Evolutionary conservation across 1,140 invertebrate species (phyloP).

Genomic region (Drosophila trapezifrons): DNA sequence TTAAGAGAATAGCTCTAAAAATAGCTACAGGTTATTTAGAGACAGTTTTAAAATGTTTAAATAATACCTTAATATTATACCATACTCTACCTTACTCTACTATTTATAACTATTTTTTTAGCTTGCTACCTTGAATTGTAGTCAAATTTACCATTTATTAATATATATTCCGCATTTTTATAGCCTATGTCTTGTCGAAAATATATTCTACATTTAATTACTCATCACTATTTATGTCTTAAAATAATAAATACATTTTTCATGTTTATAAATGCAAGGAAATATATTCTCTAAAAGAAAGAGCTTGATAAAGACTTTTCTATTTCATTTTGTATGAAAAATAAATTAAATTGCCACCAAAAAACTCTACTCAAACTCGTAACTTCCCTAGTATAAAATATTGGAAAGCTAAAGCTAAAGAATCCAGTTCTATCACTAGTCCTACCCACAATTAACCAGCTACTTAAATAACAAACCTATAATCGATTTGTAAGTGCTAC

Average conservation of each 20-base stretch:
- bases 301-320: too few relatives aligned
- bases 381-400: too few relatives aligned
- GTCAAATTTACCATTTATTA: too few relatives aligned
- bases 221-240: neutral
- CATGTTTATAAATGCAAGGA: too few relatives aligned
- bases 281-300: neutral
- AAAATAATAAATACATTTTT: neutral
- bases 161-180: too few relatives aligned
- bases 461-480: too few relatives aligned
- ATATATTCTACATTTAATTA: neutral
- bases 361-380: too few relatives aligned
- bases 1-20: neutral
- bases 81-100: neutral
- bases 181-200: neutral
- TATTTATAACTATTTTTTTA: accelerated
- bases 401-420: too few relatives aligned
- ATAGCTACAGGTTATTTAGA: constrained; percentile 3
- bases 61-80: too few relatives aligned
- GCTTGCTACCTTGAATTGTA: neutral
- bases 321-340: too few relatives aligned
- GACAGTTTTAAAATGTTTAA: too few relatives aligned
- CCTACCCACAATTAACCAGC: neutral
- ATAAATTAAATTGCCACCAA: too few relatives aligned
- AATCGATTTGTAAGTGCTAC: neutral
- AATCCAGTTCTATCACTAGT: neutral